Percentiles rank a stretch among this genome's conserved stretches.
phyloP scores from a whole-genome alignment of 1,140 invertebrate species.

The Cotesia typhae region DNA sequence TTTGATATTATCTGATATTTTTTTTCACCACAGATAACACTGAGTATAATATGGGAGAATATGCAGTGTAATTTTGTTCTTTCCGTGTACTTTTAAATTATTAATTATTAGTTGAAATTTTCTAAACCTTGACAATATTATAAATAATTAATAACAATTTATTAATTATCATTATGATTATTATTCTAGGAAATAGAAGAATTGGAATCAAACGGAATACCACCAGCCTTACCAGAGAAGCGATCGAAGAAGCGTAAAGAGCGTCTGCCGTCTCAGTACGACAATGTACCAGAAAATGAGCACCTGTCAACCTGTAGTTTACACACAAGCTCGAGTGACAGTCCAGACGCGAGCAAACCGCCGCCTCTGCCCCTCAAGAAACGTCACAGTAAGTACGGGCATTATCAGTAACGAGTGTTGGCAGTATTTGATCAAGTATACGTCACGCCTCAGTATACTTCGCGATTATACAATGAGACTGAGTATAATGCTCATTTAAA shows the following conservation, averaged over 20 bases:
- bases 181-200: constrained; percentile 55
- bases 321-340: constrained; percentile 62
- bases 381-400: constrained; percentile 85
- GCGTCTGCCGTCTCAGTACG: constrained; percentile 77
- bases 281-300: constrained; percentile 74
- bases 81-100: too few relatives aligned
- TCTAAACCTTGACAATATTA: too few relatives aligned
- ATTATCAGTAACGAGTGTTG: constrained; percentile 34
- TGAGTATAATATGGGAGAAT: too few relatives aligned
- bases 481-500: neutral
- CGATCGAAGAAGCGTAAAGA: constrained; percentile 66
- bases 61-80: too few relatives aligned
- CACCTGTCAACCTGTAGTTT: constrained; percentile 68
- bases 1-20: too few relatives aligned
- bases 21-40: too few relatives aligned
- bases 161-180: constrained; percentile 25
- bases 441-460: neutral
- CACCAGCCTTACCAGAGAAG: constrained; percentile 76
- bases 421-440: constrained; percentile 32
- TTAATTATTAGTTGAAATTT: too few relatives aligned
- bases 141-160: neutral
- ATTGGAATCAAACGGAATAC: constrained; percentile 61
- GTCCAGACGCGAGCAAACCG: constrained; percentile 72
- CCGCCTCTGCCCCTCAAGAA: constrained; percentile 91
- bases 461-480: too few relatives aligned